A percentile compares a stretch with the other conserved stretches of the same genome.
These are phyloP conservation scores for Neogobius melanostomus DNA, from an alignment of 2,113 vertebrate genomes.

Conservation along the genomic window DNA sequence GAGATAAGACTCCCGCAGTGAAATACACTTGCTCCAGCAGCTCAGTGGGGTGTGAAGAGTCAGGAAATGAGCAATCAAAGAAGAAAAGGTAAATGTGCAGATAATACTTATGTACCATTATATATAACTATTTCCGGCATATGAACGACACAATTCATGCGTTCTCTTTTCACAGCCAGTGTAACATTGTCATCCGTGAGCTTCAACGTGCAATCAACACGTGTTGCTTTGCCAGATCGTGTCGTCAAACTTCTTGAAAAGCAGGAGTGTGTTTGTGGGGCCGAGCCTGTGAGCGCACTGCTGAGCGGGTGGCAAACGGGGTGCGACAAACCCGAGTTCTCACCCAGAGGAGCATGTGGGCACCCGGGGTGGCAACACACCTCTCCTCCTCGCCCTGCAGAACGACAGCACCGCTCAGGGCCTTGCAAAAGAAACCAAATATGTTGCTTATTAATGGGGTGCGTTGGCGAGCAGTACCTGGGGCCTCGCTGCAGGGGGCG, in stretches of 20 bases:
- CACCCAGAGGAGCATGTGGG: conserved; percentile 72
- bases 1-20: no score
- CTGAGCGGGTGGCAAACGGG: conserved; percentile 36
- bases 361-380: conserved; percentile 69
- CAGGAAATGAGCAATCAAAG: no score
- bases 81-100: no score
- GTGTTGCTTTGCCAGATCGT: conserved; percentile 4
- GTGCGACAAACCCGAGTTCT: conserved; percentile 56
- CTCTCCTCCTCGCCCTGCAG: conserved; percentile 65
- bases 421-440: conserved; percentile 72
- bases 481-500: conserved; percentile 66
- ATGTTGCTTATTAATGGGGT: conserved; percentile 80
- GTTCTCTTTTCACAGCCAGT: not conserved
- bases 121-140: no score
- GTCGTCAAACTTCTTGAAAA: conserved; percentile 8
- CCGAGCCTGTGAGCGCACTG: not conserved
- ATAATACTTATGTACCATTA: no score
- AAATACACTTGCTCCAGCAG: no score
- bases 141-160: not conserved
- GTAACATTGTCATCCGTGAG: not conserved
- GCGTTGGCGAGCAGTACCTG: conserved; percentile 74
- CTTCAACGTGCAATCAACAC: conserved; percentile 5
- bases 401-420: conserved; percentile 56
- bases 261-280: not conserved
- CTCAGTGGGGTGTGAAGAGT: no score